Conservation (phyloP, 92 coral and sea anemone species). For the Meandrina meandrites region DNA sequence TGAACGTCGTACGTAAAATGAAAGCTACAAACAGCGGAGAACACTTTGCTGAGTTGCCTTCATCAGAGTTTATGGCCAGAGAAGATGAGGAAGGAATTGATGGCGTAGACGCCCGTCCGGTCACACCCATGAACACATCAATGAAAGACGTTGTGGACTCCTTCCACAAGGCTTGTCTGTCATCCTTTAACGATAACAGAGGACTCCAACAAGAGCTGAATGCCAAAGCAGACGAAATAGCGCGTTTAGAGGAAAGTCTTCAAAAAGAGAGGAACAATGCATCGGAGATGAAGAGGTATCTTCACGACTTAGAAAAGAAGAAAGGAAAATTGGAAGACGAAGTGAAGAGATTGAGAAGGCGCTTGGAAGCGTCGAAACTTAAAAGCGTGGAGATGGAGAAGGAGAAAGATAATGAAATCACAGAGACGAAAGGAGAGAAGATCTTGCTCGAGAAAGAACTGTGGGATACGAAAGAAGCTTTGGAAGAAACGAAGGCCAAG, state of each 20-base stretch:
- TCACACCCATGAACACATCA: constrained; percentile 48
- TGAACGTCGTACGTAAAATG: constrained; percentile 78
- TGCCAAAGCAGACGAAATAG: constrained; percentile 49
- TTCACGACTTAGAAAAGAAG: constrained; percentile 74
- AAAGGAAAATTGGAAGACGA: constrained; percentile 79
- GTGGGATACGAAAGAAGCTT: constrained; percentile 69
- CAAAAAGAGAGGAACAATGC: constrained; percentile 61
- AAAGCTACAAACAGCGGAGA: constrained; percentile 71
- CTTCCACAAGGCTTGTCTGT: constrained; percentile 74
- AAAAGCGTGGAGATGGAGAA: constrained; percentile 75
- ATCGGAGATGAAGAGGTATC: constrained; percentile 72
- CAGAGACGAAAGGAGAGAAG: constrained; percentile 69
- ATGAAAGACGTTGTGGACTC: constrained; percentile 69
- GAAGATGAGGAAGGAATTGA: constrained; percentile 60
- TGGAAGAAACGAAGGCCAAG: constrained; percentile 66
- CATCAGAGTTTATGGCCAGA: constrained; percentile 42
- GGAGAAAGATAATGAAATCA: constrained; percentile 73
- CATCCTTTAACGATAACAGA: constrained; percentile 76
- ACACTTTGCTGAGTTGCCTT: constrained; percentile 61
- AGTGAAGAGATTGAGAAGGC: constrained; percentile 73
- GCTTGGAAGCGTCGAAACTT: constrained; percentile 67
- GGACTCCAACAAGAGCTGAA: constrained; percentile 58
- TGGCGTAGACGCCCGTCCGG: constrained; percentile 50
- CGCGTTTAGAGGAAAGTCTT: constrained; percentile 63
- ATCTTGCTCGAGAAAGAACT: constrained; percentile 65